Base-by-base conservation (phyloP, 2,888 invertebrate genomes). In the Athetis lepigone region DNA sequence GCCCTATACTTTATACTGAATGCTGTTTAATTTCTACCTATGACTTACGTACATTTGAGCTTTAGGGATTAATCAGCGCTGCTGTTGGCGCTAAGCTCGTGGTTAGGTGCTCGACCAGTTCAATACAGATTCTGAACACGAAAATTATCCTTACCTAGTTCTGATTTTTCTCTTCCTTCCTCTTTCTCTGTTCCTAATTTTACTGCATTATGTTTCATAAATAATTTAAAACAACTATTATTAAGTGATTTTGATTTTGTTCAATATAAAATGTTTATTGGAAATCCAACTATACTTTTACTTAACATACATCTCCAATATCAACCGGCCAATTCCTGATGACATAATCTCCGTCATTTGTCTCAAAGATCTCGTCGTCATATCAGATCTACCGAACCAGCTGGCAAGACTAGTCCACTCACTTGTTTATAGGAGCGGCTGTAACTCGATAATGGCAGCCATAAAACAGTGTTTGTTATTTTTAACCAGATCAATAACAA, bases 381-480 rank as follows among this genome's bases (percentile, higher is more conserved):
- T 37, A 27, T 39, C 13, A 46, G 36, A 54, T 66, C 67, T 18
- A 23, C 33, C 13, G 43, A 37, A 71, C 47, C 83, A 81, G 75
- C 80, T 74, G 73, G 66, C 64, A 56, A 55, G 69, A 67, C 75
- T 64, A 74, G 75, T 72, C 70, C 62, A 74, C 75, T 78, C 58
- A 49, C 23, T 59, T 81, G 85, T 86, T 79, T 81, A 66, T 79
- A 76, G 74, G 69, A 83, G 77, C 78, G 82, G 80, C 77, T 79
- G 85, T 85, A 87, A 89, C 88, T 81, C 85, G 85, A 90, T 92
- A 90, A 90, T 90, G 87, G 85, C 77, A 68, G 75, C 81, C 84
- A 88, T 90, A 91, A 90, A 88, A 84, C 77, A 60, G 47, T 85
- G 90, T 89, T 91, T 92, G 90, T 92, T 93, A 90, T 92, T 92